Evolutionary conservation across 2,113 vertebrate genomes (phyloP), one percentile per base, ranked within the genome.

Genomic region (Halichoerus grypus): DNA sequence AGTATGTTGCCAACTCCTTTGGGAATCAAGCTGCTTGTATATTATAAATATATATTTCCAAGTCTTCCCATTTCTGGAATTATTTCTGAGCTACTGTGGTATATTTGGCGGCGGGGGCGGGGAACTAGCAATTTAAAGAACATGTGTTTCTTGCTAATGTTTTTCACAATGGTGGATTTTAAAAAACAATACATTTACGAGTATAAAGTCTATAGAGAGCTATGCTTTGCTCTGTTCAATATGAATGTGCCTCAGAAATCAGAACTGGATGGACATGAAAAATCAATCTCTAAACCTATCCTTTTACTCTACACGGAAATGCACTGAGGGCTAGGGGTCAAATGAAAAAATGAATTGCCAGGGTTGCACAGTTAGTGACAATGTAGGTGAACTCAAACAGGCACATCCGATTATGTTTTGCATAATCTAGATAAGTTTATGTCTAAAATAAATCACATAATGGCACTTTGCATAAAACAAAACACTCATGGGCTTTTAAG

Each of bases 71-170:
- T 49, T 88, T 77, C 51, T 92, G 33, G 10, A 94, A 51, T 93
- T 90, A 57, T 55, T 97, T 87, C 74, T 90, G 39, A 79, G 21
- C 21, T 69, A 22, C 53, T 59, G 5, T 76, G n/a, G 33, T 57
- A 33, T 84, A 63, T 51, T 87, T 33, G 46, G 46, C 8, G 46
- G 39, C 39, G 5, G 39, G 57, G 4, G 24, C 14, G 24, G 6
- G 7, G 49, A 57, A 16, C 61, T 26, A 89, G 67, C 61, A 81
- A 74, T 51, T 59, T 82, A 76, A 93, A 61, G 39, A 91, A 31
- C 11, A n/a, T 49, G 9, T 28, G 26, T 65, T 88, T 92, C 53
- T 94, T 92, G 84, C 63, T 97, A 36, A 42, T 88, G 49, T 84
- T 89, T 82, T 46, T 93, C 39, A 74, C 71, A 59, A 1, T 69